Conservation (phyloP, 2,888 invertebrate species). For the Chymomyza amoena region DNA sequence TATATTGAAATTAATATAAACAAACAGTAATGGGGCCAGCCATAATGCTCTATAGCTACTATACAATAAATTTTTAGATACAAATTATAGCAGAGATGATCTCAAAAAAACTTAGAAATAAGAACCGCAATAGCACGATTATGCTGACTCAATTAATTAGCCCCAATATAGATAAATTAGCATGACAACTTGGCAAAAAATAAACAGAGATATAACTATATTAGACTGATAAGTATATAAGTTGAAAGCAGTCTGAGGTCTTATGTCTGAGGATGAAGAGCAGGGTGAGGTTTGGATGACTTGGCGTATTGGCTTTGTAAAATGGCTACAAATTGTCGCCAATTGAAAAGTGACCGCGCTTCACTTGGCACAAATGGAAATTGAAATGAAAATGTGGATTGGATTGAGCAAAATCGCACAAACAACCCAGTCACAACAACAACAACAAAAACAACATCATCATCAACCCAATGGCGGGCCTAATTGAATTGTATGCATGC, state of each 20-base stretch:
- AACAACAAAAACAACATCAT: neutral
- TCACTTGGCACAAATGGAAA: slow-evolving; percentile 29
- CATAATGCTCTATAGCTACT: neutral
- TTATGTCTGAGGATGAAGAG: neutral
- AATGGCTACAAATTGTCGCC: neutral
- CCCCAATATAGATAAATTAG: slow-evolving; percentile 65
- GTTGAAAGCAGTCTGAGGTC: neutral
- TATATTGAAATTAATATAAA: slow-evolving; percentile 31
- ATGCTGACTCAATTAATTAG: slow-evolving; percentile 56
- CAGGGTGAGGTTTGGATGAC: neutral
- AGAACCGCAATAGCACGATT: neutral
- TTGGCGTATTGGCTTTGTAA: neutral
- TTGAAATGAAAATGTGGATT: slow-evolving; percentile 7
- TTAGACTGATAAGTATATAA: neutral
- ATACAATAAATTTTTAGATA: neutral
- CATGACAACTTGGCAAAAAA: slow-evolving; percentile 38
- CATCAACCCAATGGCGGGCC: neutral
- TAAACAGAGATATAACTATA: neutral
- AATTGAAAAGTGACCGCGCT: slow-evolving; percentile 61
- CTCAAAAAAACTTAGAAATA: neutral
- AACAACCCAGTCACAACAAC: neutral
- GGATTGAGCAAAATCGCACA: neutral
- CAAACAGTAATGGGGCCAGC: slow-evolving; percentile 14
- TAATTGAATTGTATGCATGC: slow-evolving; percentile 70
- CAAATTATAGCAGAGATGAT: neutral